A percentile compares a stretch with the other conserved stretches of the same genome.
Conservation (phyloP, 2,797 vertebrate genomes). For the Chlorospingus semifuscus region DNA sequence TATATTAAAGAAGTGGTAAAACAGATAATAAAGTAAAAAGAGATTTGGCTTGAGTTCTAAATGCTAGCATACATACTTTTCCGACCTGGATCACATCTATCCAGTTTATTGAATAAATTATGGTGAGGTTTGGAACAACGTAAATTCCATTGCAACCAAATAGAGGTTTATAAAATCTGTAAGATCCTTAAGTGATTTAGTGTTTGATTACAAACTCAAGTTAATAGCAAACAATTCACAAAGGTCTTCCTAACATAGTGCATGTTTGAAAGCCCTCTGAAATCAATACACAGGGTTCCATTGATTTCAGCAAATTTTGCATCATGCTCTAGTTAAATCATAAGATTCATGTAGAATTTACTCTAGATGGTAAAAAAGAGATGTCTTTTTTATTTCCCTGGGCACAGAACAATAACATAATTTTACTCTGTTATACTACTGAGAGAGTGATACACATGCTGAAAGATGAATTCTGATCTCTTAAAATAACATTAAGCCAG, state of each 20-base stretch:
- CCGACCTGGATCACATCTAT: neutral
- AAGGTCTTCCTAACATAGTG: neutral
- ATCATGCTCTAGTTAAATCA: neutral
- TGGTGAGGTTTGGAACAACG: neutral
- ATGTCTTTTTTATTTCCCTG: neutral
- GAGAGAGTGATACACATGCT: neutral
- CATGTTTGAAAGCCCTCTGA: neutral
- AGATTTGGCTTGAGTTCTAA: neutral
- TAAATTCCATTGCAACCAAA: neutral
- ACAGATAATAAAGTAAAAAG: neutral
- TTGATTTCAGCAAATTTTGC: slow-evolving; percentile 15
- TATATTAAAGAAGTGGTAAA: neutral
- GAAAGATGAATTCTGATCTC: slow-evolving; percentile 33
- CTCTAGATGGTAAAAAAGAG: neutral
- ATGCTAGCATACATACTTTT: neutral
- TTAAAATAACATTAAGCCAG: neutral
- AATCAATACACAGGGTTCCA: neutral
- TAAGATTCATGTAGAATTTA: neutral
- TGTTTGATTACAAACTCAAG: neutral
- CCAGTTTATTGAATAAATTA: neutral
- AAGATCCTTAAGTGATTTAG: neutral
- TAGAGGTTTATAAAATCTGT: neutral
- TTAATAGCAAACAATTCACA: neutral
- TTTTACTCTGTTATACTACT: slow-evolving; percentile 2
- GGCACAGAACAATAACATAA: neutral